phyloP scores from a whole-genome alignment of 2,113 vertebrate species.

The Rallus limicola region DNA sequence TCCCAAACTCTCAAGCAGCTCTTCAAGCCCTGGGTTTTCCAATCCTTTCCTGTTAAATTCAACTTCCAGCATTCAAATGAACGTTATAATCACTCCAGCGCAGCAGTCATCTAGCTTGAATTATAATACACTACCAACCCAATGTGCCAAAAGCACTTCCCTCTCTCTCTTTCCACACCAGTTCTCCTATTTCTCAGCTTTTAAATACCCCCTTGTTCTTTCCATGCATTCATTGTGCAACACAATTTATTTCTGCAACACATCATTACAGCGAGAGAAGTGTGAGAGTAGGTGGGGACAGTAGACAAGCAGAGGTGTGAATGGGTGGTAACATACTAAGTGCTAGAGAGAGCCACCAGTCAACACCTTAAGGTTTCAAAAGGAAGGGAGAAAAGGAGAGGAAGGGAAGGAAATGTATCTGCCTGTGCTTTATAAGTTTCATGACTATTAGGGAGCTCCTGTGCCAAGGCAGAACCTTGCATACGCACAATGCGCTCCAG shows the following conservation, averaged over 20 bases:
- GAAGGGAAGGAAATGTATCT: neutral
- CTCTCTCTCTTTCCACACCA: slow-evolving; percentile 24
- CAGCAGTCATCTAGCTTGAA: slow-evolving; percentile 21
- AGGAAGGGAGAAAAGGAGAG: neutral
- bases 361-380: slow-evolving; percentile 46
- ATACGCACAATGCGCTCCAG: slow-evolving; percentile 11
- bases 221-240: slow-evolving; percentile 36
- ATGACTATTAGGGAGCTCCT: neutral
- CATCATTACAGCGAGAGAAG: slow-evolving; percentile 35
- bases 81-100: neutral
- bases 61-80: slow-evolving; percentile 18
- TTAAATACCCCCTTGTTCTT: slow-evolving; percentile 66
- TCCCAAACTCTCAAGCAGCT: neutral
- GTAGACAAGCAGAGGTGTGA: slow-evolving; percentile 48
- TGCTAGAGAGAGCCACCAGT: slow-evolving; percentile 35
- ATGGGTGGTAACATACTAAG: slow-evolving; percentile 53
- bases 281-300: slow-evolving; percentile 50
- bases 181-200: slow-evolving; percentile 50
- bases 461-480: slow-evolving; percentile 41
- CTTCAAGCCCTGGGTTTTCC: neutral
- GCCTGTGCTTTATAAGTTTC: neutral
- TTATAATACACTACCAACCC: slow-evolving; percentile 9
- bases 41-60: neutral
- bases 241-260: slow-evolving; percentile 62
- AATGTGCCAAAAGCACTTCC: slow-evolving; percentile 36